Percentiles rank a stretch among this genome's conserved stretches.
Conservation (phyloP, 2,888 invertebrate genomes). For the Acleris cristana region DNA sequence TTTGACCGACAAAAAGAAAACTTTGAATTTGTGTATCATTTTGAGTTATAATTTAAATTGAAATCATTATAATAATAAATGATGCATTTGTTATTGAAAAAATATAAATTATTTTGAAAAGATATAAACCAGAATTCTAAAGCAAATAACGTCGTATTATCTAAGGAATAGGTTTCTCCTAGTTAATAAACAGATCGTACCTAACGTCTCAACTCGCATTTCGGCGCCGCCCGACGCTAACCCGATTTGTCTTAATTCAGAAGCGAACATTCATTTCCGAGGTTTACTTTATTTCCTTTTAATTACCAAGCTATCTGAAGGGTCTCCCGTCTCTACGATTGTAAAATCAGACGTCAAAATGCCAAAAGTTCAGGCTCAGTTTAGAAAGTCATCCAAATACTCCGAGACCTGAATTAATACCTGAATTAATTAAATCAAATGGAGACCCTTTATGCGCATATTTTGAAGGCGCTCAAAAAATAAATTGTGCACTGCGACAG, state of each 20-base stretch:
- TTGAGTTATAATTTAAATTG: too few relatives aligned
- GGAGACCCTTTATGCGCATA: slow-evolving; percentile 80
- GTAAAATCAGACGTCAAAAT: slow-evolving; percentile 3
- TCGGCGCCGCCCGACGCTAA: slow-evolving; percentile 48
- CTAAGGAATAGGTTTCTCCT: too few relatives aligned
- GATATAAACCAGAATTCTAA: too few relatives aligned
- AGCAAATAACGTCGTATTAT: too few relatives aligned
- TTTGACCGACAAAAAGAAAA: too few relatives aligned
- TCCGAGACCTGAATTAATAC: slow-evolving; percentile 47
- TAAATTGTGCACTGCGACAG: slow-evolving; percentile 43
- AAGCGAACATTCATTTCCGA: slow-evolving; percentile 58
- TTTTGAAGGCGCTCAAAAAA: slow-evolving; percentile 56
- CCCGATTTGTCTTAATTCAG: slow-evolving; percentile 62
- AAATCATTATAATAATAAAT: too few relatives aligned
- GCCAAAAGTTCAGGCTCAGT: slow-evolving; percentile 5
- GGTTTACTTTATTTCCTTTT: slow-evolving; percentile 53
- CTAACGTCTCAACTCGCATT: neutral
- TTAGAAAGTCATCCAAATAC: slow-evolving; percentile 1
- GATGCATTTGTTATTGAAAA: too few relatives aligned
- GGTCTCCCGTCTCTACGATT: neutral
- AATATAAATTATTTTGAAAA: too few relatives aligned
- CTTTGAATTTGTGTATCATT: too few relatives aligned
- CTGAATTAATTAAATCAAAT: slow-evolving; percentile 67
- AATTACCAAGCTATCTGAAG: slow-evolving; percentile 11
- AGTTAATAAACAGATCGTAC: too few relatives aligned